These are phyloP conservation scores for Urophycis tenuis DNA, from an alignment of 2,797 vertebrate species.

Conservation along the genomic window DNA sequence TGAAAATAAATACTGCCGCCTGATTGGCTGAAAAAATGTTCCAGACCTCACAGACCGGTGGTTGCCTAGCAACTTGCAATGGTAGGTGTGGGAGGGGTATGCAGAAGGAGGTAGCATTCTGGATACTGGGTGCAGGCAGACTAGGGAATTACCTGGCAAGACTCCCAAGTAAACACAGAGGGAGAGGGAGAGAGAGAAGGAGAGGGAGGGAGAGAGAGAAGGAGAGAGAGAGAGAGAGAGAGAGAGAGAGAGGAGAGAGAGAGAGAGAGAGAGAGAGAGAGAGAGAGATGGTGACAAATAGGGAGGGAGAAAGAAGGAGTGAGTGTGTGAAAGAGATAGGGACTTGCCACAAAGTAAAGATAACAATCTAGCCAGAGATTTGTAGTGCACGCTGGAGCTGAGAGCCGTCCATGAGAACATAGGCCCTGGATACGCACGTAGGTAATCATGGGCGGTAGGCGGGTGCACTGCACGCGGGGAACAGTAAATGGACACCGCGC, in stretches of 20 bases:
- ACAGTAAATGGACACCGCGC: not conserved
- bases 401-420: not conserved
- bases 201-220: not conserved
- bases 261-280: not conserved
- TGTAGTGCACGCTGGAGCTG: not conserved
- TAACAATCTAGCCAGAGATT: not conserved
- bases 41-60: slow-evolving; percentile 47
- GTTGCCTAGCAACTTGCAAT: slow-evolving; percentile 66
- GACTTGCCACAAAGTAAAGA: not conserved
- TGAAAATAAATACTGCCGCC: slow-evolving; percentile 48
- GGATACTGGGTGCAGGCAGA: slow-evolving; percentile 54
- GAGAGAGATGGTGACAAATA: not conserved
- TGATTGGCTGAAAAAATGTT: slow-evolving; percentile 60
- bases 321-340: slow-evolving; percentile 12
- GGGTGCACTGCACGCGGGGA: not conserved
- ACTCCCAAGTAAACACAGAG: slow-evolving; percentile 67
- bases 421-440: not conserved
- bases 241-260: slow-evolving; percentile 10
- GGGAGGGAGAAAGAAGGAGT: not conserved
- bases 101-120: slow-evolving; percentile 50
- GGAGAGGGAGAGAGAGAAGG: slow-evolving; percentile 10
- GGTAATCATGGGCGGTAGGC: not conserved
- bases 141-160: slow-evolving; percentile 72
- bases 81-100: slow-evolving; percentile 40
- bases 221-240: not conserved